phyloP scores from a whole-genome alignment of 30 jellyfish, hydroid and myxozoan genomes.

The Pseudorhiza aurosa region DNA sequence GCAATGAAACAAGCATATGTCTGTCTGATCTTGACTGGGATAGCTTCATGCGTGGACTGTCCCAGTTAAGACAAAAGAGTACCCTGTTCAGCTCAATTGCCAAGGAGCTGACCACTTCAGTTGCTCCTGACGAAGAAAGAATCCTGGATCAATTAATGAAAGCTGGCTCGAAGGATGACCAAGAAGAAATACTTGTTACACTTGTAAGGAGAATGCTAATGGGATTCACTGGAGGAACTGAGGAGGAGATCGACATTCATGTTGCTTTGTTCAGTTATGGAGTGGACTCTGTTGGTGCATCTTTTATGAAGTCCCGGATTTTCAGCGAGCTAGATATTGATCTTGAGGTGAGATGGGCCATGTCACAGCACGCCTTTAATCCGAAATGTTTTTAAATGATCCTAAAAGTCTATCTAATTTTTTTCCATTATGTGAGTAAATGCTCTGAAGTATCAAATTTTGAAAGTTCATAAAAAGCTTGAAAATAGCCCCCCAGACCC shows the following conservation, averaged over 20 bases:
- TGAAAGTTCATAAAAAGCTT: too few species aligned
- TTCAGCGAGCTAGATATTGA: conserved; percentile 9
- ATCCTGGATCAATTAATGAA: conserved; percentile 1
- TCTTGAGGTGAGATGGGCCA: conserved; percentile 52
- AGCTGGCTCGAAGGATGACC: conserved; percentile 38
- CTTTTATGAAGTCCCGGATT: conserved; percentile 24
- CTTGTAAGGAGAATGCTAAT: conserved; percentile 30
- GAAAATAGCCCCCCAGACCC: too few species aligned
- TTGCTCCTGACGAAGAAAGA: neutral
- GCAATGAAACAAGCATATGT: conserved; percentile 18
- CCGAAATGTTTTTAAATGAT: too few species aligned
- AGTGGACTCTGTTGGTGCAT: conserved; percentile 69
- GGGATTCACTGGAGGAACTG: conserved; percentile 45
- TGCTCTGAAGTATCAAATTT: too few species aligned
- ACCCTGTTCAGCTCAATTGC: neutral
- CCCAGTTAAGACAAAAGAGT: neutral
- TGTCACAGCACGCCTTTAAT: too few species aligned
- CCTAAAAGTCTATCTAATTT: too few species aligned
- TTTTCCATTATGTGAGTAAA: too few species aligned
- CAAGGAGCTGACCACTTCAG: neutral
- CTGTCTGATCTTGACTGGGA: conserved; percentile 62
- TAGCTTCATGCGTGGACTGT: neutral
- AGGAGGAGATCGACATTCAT: conserved; percentile 59
- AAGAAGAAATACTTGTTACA: conserved; percentile 6
- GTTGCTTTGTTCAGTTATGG: conserved; percentile 64